Conservation (phyloP, 2,113 vertebrate genomes). For the Oryzias celebensis region DNA sequence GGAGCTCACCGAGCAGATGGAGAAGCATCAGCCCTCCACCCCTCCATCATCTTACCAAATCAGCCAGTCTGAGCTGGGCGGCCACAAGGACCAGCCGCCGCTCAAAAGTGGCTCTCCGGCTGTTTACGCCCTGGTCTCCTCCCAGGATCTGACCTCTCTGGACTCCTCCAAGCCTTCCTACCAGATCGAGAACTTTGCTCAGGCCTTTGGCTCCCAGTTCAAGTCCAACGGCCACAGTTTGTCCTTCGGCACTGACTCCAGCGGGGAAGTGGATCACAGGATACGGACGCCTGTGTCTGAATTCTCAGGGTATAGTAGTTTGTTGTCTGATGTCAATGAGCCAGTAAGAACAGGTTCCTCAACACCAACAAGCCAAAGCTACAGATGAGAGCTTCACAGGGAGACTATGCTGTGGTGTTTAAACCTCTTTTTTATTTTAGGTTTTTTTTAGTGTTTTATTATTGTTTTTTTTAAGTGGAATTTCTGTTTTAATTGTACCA, state of each 20-base stretch:
- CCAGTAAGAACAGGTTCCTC: slow-evolving; percentile 94
- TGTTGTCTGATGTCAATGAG: slow-evolving; percentile 97
- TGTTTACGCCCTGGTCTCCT: slow-evolving; percentile 82
- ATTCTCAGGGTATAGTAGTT: slow-evolving; percentile 99
- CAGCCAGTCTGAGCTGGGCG: slow-evolving; percentile 87
- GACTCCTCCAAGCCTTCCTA: slow-evolving; percentile 92
- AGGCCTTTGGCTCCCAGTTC: slow-evolving; percentile 98
- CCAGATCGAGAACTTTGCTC: slow-evolving; percentile 99
- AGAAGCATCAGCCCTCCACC: slow-evolving; percentile 85
- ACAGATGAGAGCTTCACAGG: slow-evolving; percentile 88
- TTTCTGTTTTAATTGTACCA: slow-evolving; percentile 80
- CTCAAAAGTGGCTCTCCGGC: slow-evolving; percentile 73
- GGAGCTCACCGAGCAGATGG: slow-evolving; percentile 96
- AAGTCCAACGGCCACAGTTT: slow-evolving; percentile 90
- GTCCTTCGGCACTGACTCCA: slow-evolving; percentile 88
- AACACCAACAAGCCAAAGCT: slow-evolving; percentile 98
- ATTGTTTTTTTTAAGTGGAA: slow-evolving; percentile 77
- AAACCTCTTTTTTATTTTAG: slow-evolving; percentile 71
- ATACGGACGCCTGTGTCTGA: slow-evolving; percentile 94
- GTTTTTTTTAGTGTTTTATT: slow-evolving; percentile 75
- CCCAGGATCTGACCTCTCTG: slow-evolving; percentile 87
- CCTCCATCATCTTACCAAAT: slow-evolving; percentile 84
- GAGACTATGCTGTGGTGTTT: slow-evolving; percentile 59
- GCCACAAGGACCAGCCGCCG: slow-evolving; percentile 84
- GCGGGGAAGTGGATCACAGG: slow-evolving; percentile 91